These are phyloP conservation scores for Plumapathes pennacea DNA, from an alignment of 92 coral and sea anemone species.

Conservation along the genomic window DNA sequence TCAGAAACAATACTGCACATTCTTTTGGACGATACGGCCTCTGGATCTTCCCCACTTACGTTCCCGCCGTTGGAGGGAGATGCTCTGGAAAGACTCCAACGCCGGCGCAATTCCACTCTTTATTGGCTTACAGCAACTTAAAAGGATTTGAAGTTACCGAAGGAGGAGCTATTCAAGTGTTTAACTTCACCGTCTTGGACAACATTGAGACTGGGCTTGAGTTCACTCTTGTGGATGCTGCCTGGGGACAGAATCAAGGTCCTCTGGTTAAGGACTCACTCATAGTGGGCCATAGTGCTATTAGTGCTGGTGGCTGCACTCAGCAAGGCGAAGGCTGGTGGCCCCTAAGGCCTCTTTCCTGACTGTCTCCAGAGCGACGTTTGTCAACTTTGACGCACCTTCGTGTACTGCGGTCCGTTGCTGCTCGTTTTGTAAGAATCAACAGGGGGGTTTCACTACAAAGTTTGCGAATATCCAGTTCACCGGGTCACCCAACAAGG, in stretches of 20 bases:
- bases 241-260: slow-evolving; percentile 78
- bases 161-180: slow-evolving; percentile 74
- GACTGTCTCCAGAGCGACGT: slow-evolving; percentile 68
- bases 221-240: slow-evolving; percentile 57
- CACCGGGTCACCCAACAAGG: slow-evolving; percentile 59
- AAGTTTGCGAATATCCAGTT: slow-evolving; percentile 54
- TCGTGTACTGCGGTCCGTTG: slow-evolving; percentile 69
- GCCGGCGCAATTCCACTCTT: slow-evolving; percentile 73
- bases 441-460: slow-evolving; percentile 78
- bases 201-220: slow-evolving; percentile 85
- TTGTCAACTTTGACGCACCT: slow-evolving; percentile 69
- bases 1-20: slow-evolving; percentile 88
- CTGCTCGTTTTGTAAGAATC: slow-evolving; percentile 72
- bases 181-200: slow-evolving; percentile 71
- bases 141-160: slow-evolving; percentile 79
- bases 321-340: slow-evolving; percentile 66
- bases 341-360: slow-evolving; percentile 66
- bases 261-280: slow-evolving; percentile 68
- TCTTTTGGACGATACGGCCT: slow-evolving; percentile 90
- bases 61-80: slow-evolving; percentile 51
- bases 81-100: slow-evolving; percentile 40
- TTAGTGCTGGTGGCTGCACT: slow-evolving; percentile 66
- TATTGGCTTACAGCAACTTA: slow-evolving; percentile 83
- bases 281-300: slow-evolving; percentile 74
- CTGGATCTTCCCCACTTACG: slow-evolving; percentile 87